Evolutionary conservation across 1,140 invertebrate species (phyloP), one percentile per base, ranked within the genome.

Genomic region (Drosophila setifemur): DNA sequence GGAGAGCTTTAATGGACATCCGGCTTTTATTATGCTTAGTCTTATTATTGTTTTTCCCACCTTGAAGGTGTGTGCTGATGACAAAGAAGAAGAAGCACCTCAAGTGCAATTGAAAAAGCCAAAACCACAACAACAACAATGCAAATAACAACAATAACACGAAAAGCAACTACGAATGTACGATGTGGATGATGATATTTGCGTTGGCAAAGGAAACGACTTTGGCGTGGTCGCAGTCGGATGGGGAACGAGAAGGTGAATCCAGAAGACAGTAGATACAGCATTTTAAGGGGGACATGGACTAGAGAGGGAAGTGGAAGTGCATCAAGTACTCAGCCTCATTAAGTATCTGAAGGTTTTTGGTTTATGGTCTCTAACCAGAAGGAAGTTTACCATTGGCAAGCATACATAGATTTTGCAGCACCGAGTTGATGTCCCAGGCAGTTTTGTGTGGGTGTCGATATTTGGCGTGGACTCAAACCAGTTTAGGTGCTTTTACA

Each of bases 141-240:
- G 18, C 4, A 11, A 23, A 5, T 0, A 48, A 54, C 55, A 49
- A 19, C 12, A 55, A 33, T 14, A 40, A 28, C 47, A 47, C 35
- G 28, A 42, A 50, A 8, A 42, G 31, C 39, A 58, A 29, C 25
- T 49, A 44, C 42, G 35, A 29, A n/a, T 18, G 21, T 55, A 25
- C 42, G 37, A 43, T 70, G 63, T 68, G 39, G 29, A 35, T 67
- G 29, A 35, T 67, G 60, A 67, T 67, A 52, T 64, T 53, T 66
- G 78, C 78, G 79, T 85, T 85, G 79, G 78, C 74, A 50, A 71
- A 78, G 78, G 79, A 83, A 83, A 83, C 77, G 58, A 50, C 53
- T 78, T 64, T 82, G 61, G 60, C 61, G 69, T 83, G 57, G 49
- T 58, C 58, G 45, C 44, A 70, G 64, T 26, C 25, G 21, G 39